Conservation (phyloP, 2,888 invertebrate genomes). For the Nebria brevicollis region DNA sequence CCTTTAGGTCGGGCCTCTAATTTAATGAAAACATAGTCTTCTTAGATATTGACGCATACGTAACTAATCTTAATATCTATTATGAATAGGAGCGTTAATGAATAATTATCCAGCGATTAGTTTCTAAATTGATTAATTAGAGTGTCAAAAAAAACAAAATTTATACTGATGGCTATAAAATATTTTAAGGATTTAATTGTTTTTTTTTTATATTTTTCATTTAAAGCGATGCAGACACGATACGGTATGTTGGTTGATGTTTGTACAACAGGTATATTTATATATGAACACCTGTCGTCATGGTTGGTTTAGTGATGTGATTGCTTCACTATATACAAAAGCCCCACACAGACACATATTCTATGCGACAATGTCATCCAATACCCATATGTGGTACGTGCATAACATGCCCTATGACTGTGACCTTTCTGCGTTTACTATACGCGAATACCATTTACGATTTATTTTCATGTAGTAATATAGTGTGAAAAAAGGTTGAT, state of each 20-base stretch:
- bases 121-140: no score
- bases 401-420: background rate
- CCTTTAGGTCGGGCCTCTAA: no score
- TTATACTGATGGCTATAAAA: background rate
- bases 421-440: background rate
- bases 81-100: no score
- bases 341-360: background rate
- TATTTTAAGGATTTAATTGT: background rate
- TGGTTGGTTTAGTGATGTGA: constrained; percentile 16
- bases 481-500: background rate
- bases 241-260: constrained; percentile 11
- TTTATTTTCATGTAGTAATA: background rate
- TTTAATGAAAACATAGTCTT: no score
- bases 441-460: background rate
- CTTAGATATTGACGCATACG: no score
- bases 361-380: background rate
- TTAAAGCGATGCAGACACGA: background rate
- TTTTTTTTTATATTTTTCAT: background rate
- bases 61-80: no score
- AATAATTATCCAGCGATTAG: no score
- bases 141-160: no score
- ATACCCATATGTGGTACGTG: background rate
- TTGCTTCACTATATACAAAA: constrained; percentile 18
- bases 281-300: constrained; percentile 26
- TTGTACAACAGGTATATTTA: constrained; percentile 5